Base-by-base conservation (phyloP, 2,888 invertebrate species). In the Ametastegia equiseti region DNA sequence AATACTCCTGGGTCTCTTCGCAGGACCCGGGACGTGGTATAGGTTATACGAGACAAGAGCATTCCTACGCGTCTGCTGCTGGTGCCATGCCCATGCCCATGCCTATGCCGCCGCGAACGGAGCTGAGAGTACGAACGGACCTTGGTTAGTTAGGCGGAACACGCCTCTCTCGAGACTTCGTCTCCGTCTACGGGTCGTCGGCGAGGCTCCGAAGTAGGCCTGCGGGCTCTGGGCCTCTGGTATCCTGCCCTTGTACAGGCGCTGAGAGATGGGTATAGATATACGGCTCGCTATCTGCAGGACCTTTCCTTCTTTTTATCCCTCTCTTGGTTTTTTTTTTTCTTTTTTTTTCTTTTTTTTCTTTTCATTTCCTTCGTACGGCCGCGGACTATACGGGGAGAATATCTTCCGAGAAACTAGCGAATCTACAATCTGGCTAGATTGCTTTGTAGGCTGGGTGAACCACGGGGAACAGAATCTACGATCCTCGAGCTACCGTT, bases 141-240 rank as follows among this genome's bases (percentile, higher is more conserved):
- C 75, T 75, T 75, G 75, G 75, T 75, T 75, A 75, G 75, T 75
- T 75, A 75, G 75, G 75, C 75, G 54, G 75, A 75, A 75, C 75
- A 75, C 75, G 75, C 75, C 50, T 75, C 75, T 33, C 11, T 39
- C 50, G 11, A 27, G 60, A n/a, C n/a, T n/a, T 42, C 69, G 9
- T 39, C 75, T 57, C 54, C 75, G 75, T 54, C 50, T 50, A 75
- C 75, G 75, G n/a, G 75, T 57, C 33, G 36, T n/a, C n/a, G n/a
- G n/a, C n/a, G n/a, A n/a, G n/a, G 50, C 54, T 75, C 57, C 75
- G 75, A 75, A 75, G 75, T 75, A 75, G 75, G 75, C 75, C 75
- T 71, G 71, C 75, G 54, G 71, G 36, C 75, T 75, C 57, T n/a
- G 54, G 54, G 71, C 19, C 75, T 75, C 57, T n/a, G 54, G 50